Evolutionary conservation across 2,113 vertebrate species (phyloP).

Genomic region (Corythornis cristatus): DNA sequence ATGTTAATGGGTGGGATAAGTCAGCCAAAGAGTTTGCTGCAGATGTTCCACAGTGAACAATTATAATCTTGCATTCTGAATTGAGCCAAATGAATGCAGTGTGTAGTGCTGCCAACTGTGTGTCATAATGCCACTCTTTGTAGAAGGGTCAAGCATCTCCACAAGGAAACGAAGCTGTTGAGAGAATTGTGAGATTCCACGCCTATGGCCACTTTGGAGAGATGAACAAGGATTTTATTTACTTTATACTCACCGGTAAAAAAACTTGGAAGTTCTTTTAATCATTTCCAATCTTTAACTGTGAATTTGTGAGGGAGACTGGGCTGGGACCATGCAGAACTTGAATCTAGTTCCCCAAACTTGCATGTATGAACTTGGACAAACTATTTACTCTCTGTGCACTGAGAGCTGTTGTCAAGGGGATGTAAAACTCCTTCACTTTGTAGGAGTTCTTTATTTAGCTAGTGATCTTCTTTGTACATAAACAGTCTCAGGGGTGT

Average conservation of each 20-base stretch:
- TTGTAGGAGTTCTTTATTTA: not conserved
- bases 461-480: not conserved
- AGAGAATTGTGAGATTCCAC: not conserved
- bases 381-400: not conserved
- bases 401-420: not conserved
- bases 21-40: not conserved
- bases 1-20: not conserved
- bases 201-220: not conserved
- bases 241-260: not conserved
- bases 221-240: not conserved
- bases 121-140: rapidly evolving
- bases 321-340: not conserved
- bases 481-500: not conserved
- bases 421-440: not conserved
- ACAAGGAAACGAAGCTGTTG: not conserved
- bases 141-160: not conserved
- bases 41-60: not conserved
- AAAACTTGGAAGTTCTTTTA: not conserved
- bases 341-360: not conserved
- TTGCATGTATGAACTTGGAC: not conserved
- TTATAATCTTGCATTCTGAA: not conserved
- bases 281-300: not conserved
- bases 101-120: not conserved
- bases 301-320: not conserved
- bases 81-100: not conserved